phyloP scores from a whole-genome alignment of 2,113 vertebrate species.

The Mirza zaza region DNA sequence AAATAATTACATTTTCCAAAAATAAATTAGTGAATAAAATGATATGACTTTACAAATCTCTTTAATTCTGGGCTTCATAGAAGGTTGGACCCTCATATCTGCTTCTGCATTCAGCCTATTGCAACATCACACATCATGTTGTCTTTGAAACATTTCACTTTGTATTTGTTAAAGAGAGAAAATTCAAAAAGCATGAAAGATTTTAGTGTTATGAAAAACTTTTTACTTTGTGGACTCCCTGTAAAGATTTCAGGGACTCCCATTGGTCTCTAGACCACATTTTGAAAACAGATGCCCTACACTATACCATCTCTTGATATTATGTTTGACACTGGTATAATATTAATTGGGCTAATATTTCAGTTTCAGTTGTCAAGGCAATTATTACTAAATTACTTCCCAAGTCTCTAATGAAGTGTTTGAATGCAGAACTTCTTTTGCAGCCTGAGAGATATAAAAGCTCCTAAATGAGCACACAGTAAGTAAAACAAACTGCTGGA shows the following conservation, averaged over 20 bases:
- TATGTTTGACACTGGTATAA: not conserved
- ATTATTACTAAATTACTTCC: not conserved
- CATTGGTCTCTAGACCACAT: not conserved
- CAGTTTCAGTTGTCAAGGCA: not conserved
- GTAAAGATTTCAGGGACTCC: not conserved
- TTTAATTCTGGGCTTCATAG: not conserved
- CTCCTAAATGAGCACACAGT: constrained; percentile 46
- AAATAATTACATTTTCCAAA: not conserved
- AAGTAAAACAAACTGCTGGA: constrained; percentile 50
- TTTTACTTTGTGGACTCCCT: not conserved
- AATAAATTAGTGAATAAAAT: not conserved
- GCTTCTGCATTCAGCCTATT: not conserved
- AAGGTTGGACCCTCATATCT: not conserved
- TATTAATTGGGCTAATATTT: constrained; percentile 52
- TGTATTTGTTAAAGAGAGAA: not conserved
- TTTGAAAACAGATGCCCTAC: not conserved
- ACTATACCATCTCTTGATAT: not conserved
- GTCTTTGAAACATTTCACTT: not conserved
- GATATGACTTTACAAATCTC: not conserved
- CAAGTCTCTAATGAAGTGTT: not conserved
- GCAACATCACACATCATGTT: not conserved
- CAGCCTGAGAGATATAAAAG: constrained; percentile 17
- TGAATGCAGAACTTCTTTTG: constrained; percentile 3
- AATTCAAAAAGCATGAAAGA: not conserved
- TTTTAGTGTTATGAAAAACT: not conserved